These are phyloP conservation scores for Gymnoscopelus microlampas DNA, from an alignment of 2,797 vertebrate genomes.

Conservation along the genomic window DNA sequence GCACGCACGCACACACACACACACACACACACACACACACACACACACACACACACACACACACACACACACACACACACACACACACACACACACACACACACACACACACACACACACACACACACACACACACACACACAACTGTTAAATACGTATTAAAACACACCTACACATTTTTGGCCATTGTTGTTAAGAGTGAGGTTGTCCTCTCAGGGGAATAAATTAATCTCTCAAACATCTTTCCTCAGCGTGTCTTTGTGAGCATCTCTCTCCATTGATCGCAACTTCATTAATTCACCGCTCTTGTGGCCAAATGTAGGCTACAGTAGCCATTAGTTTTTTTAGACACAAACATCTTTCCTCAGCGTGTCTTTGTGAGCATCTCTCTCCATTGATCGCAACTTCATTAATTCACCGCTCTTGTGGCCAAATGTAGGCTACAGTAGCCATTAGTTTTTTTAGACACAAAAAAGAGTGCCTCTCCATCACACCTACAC, in stretches of 20 bases:
- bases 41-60: conserved; percentile 8
- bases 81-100: background rate
- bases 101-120: conserved; percentile 31
- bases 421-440: conserved; percentile 57
- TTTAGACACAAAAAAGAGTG: conserved; percentile 52
- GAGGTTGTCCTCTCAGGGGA: conserved; percentile 45
- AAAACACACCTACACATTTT: conserved; percentile 8
- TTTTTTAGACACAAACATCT: too few relatives aligned
- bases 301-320: conserved; percentile 55
- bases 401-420: conserved; percentile 61
- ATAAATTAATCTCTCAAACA: conserved; percentile 60
- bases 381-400: conserved; percentile 51
- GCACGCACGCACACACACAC: conserved; percentile 3
- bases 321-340: conserved; percentile 19
- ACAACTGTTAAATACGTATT: background rate
- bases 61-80: background rate
- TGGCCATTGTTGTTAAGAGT: conserved; percentile 45
- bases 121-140: conserved; percentile 31
- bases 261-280: conserved; percentile 39
- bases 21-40: conserved; percentile 25
- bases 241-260: conserved; percentile 26
- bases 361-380: conserved; percentile 28
- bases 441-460: too few relatives aligned
- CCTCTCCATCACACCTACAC: conserved; percentile 50
- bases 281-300: conserved; percentile 67